These are phyloP conservation scores for Cantharis rustica DNA, from an alignment of 2,888 invertebrate species.

Conservation along the genomic window DNA sequence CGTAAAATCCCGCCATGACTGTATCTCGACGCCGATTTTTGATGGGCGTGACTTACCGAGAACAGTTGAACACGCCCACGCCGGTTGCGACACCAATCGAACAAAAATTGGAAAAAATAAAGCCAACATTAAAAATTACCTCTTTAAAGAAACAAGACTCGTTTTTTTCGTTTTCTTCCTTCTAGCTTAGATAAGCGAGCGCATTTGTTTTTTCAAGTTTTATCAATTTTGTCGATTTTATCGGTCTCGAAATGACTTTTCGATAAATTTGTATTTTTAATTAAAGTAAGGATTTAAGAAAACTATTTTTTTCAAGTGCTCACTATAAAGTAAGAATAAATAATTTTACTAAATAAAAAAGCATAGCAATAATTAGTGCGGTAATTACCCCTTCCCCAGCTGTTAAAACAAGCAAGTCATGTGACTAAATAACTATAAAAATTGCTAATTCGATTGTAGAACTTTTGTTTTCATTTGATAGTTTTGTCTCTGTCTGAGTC, in stretches of 20 bases:
- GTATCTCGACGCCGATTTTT: slow-evolving; percentile 34
- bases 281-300: not conserved
- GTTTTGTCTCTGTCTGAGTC: no score
- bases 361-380: no score
- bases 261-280: not conserved
- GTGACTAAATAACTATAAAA: no score
- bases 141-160: slow-evolving; percentile 8
- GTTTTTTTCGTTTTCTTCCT: not conserved
- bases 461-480: no score
- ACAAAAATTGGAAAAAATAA: slow-evolving; percentile 17
- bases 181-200: not conserved
- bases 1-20: slow-evolving; percentile 44
- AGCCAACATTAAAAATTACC: slow-evolving; percentile 16
- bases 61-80: not conserved
- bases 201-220: not conserved
- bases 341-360: not conserved
- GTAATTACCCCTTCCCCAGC: no score
- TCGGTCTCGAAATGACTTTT: not conserved
- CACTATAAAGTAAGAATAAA: not conserved
- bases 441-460: no score
- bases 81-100: slow-evolving; percentile 7
- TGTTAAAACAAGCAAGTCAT: no score
- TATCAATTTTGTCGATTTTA: not conserved
- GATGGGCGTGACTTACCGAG: slow-evolving; percentile 11
- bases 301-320: not conserved